Percentiles rank a stretch among this genome's conserved stretches.
phyloP scores from a whole-genome alignment of 2,113 vertebrate genomes.

The Xenopus tropicalis region UCB_Xtro_10.0 CM004451.2:88366001-88366500 shows the following conservation, averaged over 20 bases:
- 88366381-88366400: conserved; percentile 12
- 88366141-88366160: conserved; percentile 61
- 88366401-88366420: neutral
- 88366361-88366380: neutral
- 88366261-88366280: conserved; percentile 77
- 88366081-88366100: neutral
- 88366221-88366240: conserved; percentile 82
- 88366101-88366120: conserved; percentile 34
- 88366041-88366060: too few relatives aligned
- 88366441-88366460: too few relatives aligned
- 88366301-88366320: neutral
- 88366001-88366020: conserved; percentile 15
- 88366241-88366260: conserved; percentile 85
- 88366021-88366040: conserved; percentile 41
- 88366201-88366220: conserved; percentile 82
- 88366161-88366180: conserved; percentile 74
- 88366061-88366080: neutral
- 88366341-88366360: neutral
- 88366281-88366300: conserved; percentile 60
- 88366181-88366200: conserved; percentile 81
- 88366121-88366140: conserved; percentile 47
- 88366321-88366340: neutral
- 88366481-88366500: too few relatives aligned
- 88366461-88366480: too few relatives aligned
- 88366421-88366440: too few relatives aligned